Percentiles rank a stretch among this genome's conserved stretches.
Evolutionary conservation across 1,140 invertebrate species (phyloP).

Genomic region (Yoshiicerus persimilis): DNA sequence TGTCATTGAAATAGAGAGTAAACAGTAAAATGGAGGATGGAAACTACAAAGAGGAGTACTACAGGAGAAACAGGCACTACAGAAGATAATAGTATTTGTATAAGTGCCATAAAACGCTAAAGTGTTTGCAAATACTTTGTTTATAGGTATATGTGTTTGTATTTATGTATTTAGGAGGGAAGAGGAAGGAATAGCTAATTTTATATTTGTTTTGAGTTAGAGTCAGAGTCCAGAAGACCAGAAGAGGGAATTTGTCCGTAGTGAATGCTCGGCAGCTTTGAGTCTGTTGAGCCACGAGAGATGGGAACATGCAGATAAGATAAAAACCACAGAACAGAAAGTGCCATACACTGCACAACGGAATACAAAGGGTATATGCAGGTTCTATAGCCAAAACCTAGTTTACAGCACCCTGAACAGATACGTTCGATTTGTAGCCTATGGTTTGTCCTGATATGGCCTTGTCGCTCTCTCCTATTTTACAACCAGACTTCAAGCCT

Average conservation of each 20-base stretch:
- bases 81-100: no score
- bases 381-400: background rate
- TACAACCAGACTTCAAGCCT: background rate
- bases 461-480: background rate
- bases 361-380: background rate
- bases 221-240: background rate
- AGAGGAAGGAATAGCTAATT: background rate
- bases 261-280: background rate
- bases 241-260: background rate
- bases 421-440: background rate
- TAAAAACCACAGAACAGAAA: constrained; percentile 9
- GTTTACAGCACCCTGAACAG: background rate
- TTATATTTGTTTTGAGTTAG: background rate
- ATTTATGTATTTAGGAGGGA: background rate
- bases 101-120: no score
- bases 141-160: background rate
- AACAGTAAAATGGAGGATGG: background rate
- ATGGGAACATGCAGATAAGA: constrained; percentile 19
- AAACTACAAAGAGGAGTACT: no score
- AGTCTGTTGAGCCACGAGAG: no score
- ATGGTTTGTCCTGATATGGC: background rate
- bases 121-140: no score
- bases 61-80: no score
- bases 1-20: background rate
- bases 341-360: background rate